These are phyloP conservation scores for Salvelinus namaycush DNA, from an alignment of 2,113 vertebrate genomes.

Conservation along the genomic window DNA sequence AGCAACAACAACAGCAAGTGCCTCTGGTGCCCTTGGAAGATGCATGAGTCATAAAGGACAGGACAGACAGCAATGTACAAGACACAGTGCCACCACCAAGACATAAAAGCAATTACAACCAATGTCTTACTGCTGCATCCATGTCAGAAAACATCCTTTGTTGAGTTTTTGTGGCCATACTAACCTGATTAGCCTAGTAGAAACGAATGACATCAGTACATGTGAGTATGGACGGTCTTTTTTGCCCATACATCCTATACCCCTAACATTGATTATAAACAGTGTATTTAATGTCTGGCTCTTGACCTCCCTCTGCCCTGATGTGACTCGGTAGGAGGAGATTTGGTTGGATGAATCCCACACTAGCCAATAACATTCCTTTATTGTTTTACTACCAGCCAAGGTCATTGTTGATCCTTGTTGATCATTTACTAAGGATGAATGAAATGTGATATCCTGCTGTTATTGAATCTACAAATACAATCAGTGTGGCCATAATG, in stretches of 20 bases:
- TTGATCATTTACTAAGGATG: neutral
- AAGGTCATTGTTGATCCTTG: slow-evolving; percentile 43
- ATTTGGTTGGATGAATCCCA: neutral
- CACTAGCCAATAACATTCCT: slow-evolving; percentile 26
- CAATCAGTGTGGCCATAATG: neutral
- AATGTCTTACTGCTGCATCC: slow-evolving; percentile 28
- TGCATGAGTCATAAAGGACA: slow-evolving; percentile 52
- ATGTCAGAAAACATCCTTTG: slow-evolving; percentile 24
- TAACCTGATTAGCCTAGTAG: no score
- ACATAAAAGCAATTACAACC: slow-evolving; percentile 58
- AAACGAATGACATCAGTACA: no score
- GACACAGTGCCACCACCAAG: slow-evolving; percentile 30
- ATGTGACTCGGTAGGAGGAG: no score
- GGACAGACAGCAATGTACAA: slow-evolving; percentile 32
- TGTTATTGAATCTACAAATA: no score
- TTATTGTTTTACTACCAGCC: slow-evolving; percentile 37
- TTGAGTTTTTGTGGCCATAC: no score
- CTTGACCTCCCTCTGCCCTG: neutral
- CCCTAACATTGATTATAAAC: neutral
- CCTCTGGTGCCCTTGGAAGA: slow-evolving; percentile 40
- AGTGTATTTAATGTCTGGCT: neutral
- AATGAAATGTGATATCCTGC: slow-evolving; percentile 26
- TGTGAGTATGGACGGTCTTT: no score
- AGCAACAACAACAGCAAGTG: slow-evolving; percentile 15
- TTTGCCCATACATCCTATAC: neutral